Evolutionary conservation across 2,797 vertebrate species (phyloP).

Genomic region (Lycodopsis pacificus): DNA sequence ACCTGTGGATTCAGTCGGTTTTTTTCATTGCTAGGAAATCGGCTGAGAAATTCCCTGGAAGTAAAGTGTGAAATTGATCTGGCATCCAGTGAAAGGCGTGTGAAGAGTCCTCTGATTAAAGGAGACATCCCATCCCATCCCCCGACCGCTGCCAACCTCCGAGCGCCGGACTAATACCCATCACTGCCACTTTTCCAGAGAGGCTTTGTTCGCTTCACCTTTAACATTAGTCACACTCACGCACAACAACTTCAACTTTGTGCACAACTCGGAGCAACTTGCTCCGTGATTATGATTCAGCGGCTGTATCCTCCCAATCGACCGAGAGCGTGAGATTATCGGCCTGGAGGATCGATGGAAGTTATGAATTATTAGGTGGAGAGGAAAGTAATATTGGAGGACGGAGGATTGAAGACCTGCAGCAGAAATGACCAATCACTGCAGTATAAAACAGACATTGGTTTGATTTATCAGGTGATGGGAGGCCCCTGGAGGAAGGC

Average conservation of each 20-base stretch:
- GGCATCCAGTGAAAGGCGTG: conserved; percentile 65
- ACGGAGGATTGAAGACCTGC: conserved; percentile 65
- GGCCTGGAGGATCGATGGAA: conserved; percentile 69
- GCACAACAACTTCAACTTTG: conserved; percentile 63
- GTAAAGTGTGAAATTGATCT: conserved; percentile 73
- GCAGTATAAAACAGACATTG: conserved; percentile 69
- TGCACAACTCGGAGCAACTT: conserved; percentile 54
- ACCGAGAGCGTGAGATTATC: conserved; percentile 65
- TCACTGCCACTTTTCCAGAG: conserved; percentile 46
- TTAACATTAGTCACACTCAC: conserved; percentile 43
- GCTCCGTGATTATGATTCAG: conserved; percentile 71
- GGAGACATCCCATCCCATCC: conserved; percentile 69
- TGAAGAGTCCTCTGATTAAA: conserved; percentile 64
- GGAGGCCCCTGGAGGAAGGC: conserved; percentile 70
- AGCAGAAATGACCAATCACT: conserved; percentile 75
- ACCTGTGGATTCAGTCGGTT: conserved; percentile 30
- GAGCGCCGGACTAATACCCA: conserved; percentile 45
- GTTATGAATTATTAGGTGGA: conserved; percentile 77
- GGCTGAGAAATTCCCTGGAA: conserved; percentile 41
- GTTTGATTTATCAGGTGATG: conserved; percentile 74
- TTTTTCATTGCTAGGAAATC: conserved; percentile 26
- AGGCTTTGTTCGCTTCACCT: conserved; percentile 43
- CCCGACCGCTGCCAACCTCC: conserved; percentile 58
- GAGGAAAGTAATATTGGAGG: conserved; percentile 70
- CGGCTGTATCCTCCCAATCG: conserved; percentile 56